Evolutionary conservation across 2,113 vertebrate species (phyloP).

Genomic region (Neomonachus schauinslandi): DNA sequence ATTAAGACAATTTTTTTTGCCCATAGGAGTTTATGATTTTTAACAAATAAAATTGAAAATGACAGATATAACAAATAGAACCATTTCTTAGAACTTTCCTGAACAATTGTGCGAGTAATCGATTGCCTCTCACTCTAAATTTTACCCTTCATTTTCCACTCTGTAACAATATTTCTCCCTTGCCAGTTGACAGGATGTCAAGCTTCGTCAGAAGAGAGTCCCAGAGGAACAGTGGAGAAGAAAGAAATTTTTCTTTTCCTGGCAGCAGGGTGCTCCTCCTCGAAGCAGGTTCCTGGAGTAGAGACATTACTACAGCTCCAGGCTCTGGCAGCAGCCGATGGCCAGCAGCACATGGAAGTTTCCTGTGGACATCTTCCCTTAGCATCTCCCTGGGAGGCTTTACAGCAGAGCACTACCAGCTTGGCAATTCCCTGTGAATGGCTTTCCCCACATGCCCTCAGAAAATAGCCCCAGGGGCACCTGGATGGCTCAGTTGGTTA

Average conservation of each 20-base stretch:
- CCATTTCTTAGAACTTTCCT: background rate
- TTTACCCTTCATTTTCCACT: background rate
- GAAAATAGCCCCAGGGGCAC: background rate
- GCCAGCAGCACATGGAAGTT: background rate
- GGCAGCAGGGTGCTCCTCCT: background rate
- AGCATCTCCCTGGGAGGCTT: background rate
- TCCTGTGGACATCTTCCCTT: background rate
- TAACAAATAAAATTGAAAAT: background rate
- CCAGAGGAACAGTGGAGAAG: background rate
- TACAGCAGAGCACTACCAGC: fast-evolving
- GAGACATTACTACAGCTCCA: background rate
- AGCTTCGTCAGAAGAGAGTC: background rate
- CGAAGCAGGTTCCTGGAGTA: background rate
- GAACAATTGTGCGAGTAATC: background rate
- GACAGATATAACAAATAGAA: background rate
- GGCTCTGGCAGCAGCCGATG: background rate
- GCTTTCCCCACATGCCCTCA: background rate
- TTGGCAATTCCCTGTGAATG: background rate
- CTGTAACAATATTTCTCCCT: background rate
- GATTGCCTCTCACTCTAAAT: background rate
- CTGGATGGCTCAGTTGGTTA: background rate
- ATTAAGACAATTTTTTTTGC: background rate
- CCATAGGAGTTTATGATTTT: background rate
- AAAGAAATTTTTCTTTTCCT: background rate
- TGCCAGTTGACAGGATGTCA: background rate